Percentiles rank a stretch among this genome's conserved stretches.
Conservation (phyloP, 2,113 vertebrate genomes). For the Marmota flaviventris region DNA sequence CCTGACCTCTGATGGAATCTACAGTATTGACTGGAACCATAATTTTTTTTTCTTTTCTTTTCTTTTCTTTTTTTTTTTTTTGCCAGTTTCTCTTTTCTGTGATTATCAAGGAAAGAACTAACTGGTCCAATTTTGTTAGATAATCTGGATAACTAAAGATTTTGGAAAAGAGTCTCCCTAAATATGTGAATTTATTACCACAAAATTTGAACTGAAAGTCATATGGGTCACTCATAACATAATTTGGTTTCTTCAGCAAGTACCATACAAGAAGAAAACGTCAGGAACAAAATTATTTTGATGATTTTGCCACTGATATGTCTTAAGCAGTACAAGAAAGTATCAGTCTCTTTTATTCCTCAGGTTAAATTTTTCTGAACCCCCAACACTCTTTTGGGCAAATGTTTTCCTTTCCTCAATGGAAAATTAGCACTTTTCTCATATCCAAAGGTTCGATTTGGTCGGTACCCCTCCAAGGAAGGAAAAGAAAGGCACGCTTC, state of each 20-base stretch:
- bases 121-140: background rate
- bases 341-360: background rate
- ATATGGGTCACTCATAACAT: background rate
- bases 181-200: background rate
- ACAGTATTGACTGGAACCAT: background rate
- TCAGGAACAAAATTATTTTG: background rate
- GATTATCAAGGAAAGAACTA: background rate
- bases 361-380: background rate
- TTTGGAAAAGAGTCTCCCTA: background rate
- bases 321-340: background rate
- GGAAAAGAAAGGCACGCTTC: background rate
- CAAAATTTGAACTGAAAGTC: conserved; percentile 1
- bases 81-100: conserved; percentile 10
- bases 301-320: background rate
- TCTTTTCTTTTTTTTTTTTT: background rate
- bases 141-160: background rate
- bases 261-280: background rate
- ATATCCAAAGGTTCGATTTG: background rate
- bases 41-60: no score
- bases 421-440: background rate
- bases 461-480: background rate
- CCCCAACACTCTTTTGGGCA: background rate
- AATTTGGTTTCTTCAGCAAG: background rate
- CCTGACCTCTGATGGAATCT: background rate
- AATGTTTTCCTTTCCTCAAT: background rate